phyloP scores from a whole-genome alignment of 2,113 vertebrate species.

The Tapirus terrestris region DNA sequence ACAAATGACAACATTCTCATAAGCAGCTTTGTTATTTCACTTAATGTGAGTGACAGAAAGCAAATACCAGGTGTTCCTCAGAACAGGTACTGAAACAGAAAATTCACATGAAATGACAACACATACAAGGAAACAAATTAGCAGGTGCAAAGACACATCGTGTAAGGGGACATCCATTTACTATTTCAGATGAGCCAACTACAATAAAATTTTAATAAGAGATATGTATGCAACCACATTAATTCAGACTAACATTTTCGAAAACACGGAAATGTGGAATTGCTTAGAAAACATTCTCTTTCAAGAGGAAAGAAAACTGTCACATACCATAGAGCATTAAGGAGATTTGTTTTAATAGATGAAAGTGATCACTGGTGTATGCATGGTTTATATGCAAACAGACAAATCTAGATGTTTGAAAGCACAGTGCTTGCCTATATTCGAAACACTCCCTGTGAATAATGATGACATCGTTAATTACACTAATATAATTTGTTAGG shows the following conservation, averaged over 20 bases:
- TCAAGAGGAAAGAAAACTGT: not conserved
- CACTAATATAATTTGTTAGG: conserved; percentile 31
- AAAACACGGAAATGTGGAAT: conserved; percentile 8
- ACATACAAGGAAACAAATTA: conserved; percentile 55
- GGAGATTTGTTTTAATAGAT: not conserved
- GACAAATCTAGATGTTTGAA: not conserved
- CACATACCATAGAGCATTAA: not conserved
- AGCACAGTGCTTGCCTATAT: not conserved
- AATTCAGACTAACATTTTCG: not conserved
- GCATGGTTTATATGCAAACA: not conserved
- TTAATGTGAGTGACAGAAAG: conserved; percentile 26
- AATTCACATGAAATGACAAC: conserved; percentile 37
- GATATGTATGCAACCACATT: not conserved
- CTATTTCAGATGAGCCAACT: not conserved
- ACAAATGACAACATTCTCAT: conserved; percentile 15
- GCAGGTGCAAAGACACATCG: conserved; percentile 51
- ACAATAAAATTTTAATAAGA: not conserved
- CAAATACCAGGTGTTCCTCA: conserved; percentile 60
- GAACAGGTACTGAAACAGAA: conserved; percentile 56
- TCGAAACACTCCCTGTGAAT: not conserved
- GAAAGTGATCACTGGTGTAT: not conserved
- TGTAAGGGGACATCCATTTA: not conserved
- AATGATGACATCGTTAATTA: conserved; percentile 18
- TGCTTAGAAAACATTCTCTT: not conserved
- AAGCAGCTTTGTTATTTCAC: conserved; percentile 15